phyloP scores from a whole-genome alignment of 2,113 vertebrate genomes.

The Lethenteron reissneri region DNA sequence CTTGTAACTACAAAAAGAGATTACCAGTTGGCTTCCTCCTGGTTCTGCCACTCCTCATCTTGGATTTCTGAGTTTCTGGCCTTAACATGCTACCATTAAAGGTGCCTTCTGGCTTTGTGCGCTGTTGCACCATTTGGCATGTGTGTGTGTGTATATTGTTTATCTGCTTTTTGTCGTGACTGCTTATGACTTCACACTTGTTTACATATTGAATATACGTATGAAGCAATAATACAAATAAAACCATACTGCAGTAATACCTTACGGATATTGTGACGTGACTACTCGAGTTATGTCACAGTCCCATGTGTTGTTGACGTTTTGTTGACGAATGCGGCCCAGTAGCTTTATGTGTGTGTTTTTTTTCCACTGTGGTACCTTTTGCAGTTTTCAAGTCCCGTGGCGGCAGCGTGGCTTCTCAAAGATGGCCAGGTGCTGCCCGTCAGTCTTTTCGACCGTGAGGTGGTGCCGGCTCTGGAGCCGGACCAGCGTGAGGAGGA shows the following conservation, averaged over 20 bases:
- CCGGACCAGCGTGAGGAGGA: conserved; percentile 43
- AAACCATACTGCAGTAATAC: not conserved
- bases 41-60: too few relatives aligned
- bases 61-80: too few relatives aligned
- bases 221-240: not conserved
- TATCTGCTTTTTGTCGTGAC: not conserved
- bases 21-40: too few relatives aligned
- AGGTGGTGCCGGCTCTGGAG: conserved; percentile 2
- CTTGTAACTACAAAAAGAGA: too few relatives aligned
- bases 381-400: conserved; percentile 71
- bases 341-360: not conserved
- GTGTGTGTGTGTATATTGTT: not conserved
- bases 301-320: not conserved
- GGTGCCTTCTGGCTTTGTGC: too few relatives aligned
- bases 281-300: not conserved
- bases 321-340: not conserved
- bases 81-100: too few relatives aligned
- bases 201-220: not conserved
- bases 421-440: conserved; percentile 69
- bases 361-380: not conserved
- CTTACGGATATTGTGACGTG: not conserved
- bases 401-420: conserved; percentile 84
- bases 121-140: too few relatives aligned
- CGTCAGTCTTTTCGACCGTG: conserved; percentile 51
- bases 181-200: not conserved